Base-by-base conservation (phyloP, 2,113 vertebrate genomes). In the Hydropotes inermis region DNA sequence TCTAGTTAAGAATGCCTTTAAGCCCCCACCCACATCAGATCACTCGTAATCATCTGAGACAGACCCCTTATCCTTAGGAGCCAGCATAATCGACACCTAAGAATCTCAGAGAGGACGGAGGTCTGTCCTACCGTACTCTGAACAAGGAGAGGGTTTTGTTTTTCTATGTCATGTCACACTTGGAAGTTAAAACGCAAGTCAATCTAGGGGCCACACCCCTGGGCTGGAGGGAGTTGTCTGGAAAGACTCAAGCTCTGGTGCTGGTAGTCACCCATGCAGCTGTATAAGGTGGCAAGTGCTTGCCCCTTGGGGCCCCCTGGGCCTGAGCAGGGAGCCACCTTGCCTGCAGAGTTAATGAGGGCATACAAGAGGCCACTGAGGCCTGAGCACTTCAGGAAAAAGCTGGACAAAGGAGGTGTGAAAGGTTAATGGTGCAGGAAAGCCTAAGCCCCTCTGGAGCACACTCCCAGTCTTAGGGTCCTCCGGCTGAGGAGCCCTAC, bases 101-200 rank as follows among this genome's bases (percentile, higher is more conserved):
- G 50, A 70, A 43, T 30, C 55, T 82, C 78, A 43, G 36, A 15
- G 1, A 5, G 9, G 36, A 64, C 8, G 33, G 54, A 87, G 30
- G 33, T 8, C 64, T 82, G 79, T 9, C 21, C 87, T 61, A 25
- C 17, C 0, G 8, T 21, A 43, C 60, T 58, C 16, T 43, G 74
- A 57, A 57, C 10, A 4, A 16, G 47, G 36, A 92, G 43, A 36
- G 8, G 25, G 5, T 78, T 33, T 27, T 45, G 54, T 27, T 76
- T 25, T 27, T 6, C 70, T 25, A 11, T 33, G 70, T 36, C 45
- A 3, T 19, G 23, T 45, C 55, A 90, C n/a, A 64, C 52, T 89
- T 36, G 27, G 84, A 87, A 27, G 6, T 39, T 60, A 57, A 92
- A 95, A 92, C 52, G 47, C 85, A 84, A 83, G 92, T 93, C 57